A percentile compares a stretch with the other conserved stretches of the same genome.
Evolutionary conservation across 2,888 invertebrate species (phyloP).

Genomic region (Yponomeuta plumbellus): DNA sequence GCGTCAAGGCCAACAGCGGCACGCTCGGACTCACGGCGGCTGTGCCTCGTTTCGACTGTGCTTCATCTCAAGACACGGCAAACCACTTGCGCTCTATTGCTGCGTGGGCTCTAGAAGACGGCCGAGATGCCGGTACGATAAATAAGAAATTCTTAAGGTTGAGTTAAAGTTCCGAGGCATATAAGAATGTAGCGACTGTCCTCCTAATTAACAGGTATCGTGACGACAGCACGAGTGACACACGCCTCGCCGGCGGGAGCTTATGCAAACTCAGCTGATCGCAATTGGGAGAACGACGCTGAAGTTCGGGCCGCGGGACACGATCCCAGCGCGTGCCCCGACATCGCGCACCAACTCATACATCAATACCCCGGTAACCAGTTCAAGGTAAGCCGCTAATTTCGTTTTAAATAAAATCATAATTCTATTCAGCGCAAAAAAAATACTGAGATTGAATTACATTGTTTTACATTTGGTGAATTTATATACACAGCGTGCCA

Average conservation of each 20-base stretch:
- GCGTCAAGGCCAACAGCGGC: conserved; percentile 65
- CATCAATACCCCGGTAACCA: conserved; percentile 74
- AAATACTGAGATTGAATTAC: not conserved
- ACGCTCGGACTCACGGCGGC: conserved; percentile 67
- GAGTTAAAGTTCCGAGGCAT: too few relatives aligned
- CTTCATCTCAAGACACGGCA: conserved; percentile 39
- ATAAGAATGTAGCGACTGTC: too few relatives aligned
- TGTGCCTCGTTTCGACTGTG: conserved; percentile 64
- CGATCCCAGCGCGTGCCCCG: conserved; percentile 73
- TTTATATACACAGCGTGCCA: too few relatives aligned
- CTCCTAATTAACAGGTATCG: conserved; percentile 43
- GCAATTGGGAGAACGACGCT: conserved; percentile 84
- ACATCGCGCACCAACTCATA: conserved; percentile 84
- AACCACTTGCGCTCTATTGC: conserved; percentile 72
- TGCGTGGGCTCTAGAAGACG: conserved; percentile 72
- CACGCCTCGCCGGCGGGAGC: conserved; percentile 85
- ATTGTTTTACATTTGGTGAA: not conserved
- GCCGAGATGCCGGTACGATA: conserved; percentile 42
- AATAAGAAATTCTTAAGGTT: too few relatives aligned
- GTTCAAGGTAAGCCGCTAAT: conserved; percentile 57
- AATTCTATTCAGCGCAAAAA: not conserved
- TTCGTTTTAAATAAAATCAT: not conserved
- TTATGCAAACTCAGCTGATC: conserved; percentile 80
- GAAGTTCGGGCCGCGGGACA: conserved; percentile 56
- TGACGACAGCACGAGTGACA: conserved; percentile 86